Percentiles rank a stretch among this genome's conserved stretches.
phyloP scores from a whole-genome alignment of 2,113 vertebrate genomes.

The Gobio gobio region DNA sequence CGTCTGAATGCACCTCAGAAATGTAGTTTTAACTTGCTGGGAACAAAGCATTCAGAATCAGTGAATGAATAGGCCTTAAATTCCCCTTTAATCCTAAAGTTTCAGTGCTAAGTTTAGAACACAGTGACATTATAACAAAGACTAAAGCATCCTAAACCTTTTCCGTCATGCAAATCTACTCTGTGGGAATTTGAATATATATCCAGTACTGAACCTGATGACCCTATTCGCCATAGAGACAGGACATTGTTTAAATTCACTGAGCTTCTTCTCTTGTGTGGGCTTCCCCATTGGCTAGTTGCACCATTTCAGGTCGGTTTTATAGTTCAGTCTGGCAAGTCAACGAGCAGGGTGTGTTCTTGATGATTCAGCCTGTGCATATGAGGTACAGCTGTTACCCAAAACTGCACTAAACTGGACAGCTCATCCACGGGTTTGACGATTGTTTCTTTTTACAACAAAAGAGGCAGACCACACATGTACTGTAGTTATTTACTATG shows the following conservation, averaged over 20 bases:
- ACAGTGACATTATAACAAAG: not conserved
- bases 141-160: not conserved
- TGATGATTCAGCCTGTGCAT: slow-evolving; percentile 12
- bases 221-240: not conserved
- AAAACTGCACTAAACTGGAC: not conserved
- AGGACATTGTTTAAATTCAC: not conserved
- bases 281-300: not conserved
- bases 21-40: not conserved
- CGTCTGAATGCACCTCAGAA: not conserved
- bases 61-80: not conserved
- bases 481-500: not conserved
- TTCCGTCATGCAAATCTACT: not conserved
- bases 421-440: not conserved
- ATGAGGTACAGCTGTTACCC: not conserved
- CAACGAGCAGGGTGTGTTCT: not conserved
- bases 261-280: not conserved
- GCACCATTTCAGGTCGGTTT: not conserved
- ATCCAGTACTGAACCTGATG: not conserved
- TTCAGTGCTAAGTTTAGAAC: not conserved
- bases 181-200: not conserved
- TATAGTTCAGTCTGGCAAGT: not conserved
- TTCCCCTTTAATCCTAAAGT: not conserved
- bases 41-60: not conserved
- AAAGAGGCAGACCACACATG: not conserved
- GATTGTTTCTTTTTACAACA: not conserved